Evolutionary conservation across 2,113 vertebrate species (phyloP).

Genomic region (Festucalex cinctus): DNA sequence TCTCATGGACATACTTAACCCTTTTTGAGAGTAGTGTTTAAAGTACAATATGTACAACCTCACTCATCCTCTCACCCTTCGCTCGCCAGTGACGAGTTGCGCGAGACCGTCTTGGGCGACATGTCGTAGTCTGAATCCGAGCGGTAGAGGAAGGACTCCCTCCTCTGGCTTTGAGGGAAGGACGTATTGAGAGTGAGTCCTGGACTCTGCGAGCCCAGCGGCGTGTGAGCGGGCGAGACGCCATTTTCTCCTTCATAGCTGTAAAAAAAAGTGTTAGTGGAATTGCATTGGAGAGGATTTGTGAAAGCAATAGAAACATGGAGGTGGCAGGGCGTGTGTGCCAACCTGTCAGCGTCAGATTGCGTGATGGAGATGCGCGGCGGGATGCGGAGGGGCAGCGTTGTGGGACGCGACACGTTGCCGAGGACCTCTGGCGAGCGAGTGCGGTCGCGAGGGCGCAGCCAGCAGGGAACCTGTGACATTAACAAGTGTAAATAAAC

Average conservation of each 20-base stretch:
- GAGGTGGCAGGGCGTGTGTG: neutral
- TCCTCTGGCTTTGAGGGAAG: constrained; percentile 78
- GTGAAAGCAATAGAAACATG: neutral
- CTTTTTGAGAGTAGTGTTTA: neutral
- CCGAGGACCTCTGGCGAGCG: constrained; percentile 71
- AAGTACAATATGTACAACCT: neutral
- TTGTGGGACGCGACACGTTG: constrained; percentile 72
- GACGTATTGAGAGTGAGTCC: constrained; percentile 75
- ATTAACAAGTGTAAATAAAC: neutral
- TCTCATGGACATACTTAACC: neutral
- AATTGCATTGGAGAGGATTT: neutral
- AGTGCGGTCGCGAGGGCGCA: constrained; percentile 69
- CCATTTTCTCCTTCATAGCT: constrained; percentile 90
- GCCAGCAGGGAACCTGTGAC: constrained; percentile 74
- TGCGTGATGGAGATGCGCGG: constrained; percentile 82
- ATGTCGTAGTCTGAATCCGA: constrained; percentile 89
- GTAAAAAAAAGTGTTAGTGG: neutral
- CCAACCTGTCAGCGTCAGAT: constrained; percentile 74
- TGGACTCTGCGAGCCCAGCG: constrained; percentile 78
- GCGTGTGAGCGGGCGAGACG: constrained; percentile 61
- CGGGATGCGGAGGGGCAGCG: constrained; percentile 76
- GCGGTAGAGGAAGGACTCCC: constrained; percentile 90
- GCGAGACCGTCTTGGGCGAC: constrained; percentile 83
- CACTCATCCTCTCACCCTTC: constrained; percentile 74
- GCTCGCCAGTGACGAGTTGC: constrained; percentile 85